A percentile compares a stretch with the other conserved stretches of the same genome.
These are phyloP conservation scores for Mylabris sibirica DNA, from an alignment of 2,888 invertebrate genomes.

Conservation along the genomic window DNA sequence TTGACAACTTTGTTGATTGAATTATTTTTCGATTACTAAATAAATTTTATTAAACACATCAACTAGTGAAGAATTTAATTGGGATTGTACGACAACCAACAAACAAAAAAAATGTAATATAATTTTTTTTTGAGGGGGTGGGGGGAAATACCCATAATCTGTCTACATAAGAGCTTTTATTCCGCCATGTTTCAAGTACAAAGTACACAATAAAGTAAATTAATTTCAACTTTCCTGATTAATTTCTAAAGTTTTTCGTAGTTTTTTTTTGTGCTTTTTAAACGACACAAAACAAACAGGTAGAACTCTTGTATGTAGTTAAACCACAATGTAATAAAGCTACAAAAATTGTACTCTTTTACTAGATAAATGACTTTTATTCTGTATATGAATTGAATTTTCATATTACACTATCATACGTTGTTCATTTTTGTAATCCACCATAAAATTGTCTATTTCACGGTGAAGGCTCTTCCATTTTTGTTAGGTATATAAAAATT, in stretches of 20 bases:
- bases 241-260: neutral
- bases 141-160: neutral
- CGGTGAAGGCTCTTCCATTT: neutral
- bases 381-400: neutral
- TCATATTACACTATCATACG: neutral
- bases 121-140: neutral
- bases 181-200: neutral
- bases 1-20: neutral
- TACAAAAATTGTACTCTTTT: too few relatives aligned
- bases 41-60: neutral
- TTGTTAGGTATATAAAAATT: neutral
- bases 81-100: neutral
- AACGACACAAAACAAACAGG: too few relatives aligned
- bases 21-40: neutral
- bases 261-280: neutral
- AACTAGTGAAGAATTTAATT: neutral
- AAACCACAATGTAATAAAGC: too few relatives aligned
- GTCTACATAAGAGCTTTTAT: neutral
- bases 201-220: conserved; percentile 8
- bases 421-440: neutral
- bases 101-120: neutral
- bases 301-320: too few relatives aligned
- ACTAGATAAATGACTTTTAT: neutral
- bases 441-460: conserved; percentile 2
- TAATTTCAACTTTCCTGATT: neutral